Evolutionary conservation across 1,140 invertebrate species (phyloP), one percentile per base, ranked within the genome.

Genomic region (Camponotus floridanus): DNA sequence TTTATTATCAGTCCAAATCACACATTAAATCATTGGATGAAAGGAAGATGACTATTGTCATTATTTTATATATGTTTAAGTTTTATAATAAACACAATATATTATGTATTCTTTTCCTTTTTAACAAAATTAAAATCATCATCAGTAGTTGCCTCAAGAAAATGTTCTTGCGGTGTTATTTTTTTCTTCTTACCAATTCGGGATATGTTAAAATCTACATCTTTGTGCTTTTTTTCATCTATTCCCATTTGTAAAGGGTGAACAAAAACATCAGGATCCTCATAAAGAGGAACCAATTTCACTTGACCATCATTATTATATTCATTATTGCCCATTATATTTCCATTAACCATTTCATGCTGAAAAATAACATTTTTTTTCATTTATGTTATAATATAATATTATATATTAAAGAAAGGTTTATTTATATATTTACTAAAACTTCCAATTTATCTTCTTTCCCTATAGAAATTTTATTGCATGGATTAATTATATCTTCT

Each of bases 261-360:
- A 61, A 79, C 18, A 57, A 21, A 88, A 39, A 91, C 51, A 0
- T 88, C 87, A 74, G 84, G 57, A 39, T 88, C 86, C 36, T 91
- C 85, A 45, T 31, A 33, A 31, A 7, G 65, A 18, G 59, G 68
- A 79, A 91, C 36, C 55, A 78, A 48, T 73, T 65, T 36, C 39
- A 86, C 33, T 15, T 59, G n/a, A 64, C 18, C 55, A 31, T 62
- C 31, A 62, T 15, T 5, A 13, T 62, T 6, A 26, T 15, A 64
- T 8, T 61, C 9, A 36, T 33, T 13, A 33, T 7, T 9, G 61
- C 83, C 18, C 5, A 2, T 15, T 59, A 45, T 3, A 76, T 39
- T 18, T n/a, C 13, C 9, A 39, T 8, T 68, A 15, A 18, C 0
- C 39, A 3, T 7, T 59, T n/a, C 1, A 74, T 61, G 11, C 70